A percentile compares a stretch with the other conserved stretches of the same genome.
Evolutionary conservation across 2,797 vertebrate species (phyloP).

Genomic region (Semotilus atromaculatus): DNA sequence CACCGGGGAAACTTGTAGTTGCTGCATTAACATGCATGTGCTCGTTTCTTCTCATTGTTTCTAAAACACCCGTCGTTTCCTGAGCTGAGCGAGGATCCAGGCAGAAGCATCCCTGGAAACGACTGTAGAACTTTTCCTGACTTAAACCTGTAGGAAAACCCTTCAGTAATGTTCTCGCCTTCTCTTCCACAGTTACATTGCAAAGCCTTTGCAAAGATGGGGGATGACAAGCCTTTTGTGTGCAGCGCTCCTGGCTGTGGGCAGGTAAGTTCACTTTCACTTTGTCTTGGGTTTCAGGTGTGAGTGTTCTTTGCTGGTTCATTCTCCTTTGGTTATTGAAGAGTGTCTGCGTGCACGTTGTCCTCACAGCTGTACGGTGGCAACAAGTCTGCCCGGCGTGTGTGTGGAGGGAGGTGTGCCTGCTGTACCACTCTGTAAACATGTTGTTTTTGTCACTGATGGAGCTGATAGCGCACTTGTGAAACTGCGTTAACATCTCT

Average conservation of each 20-base stretch:
- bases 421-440: conserved; percentile 29
- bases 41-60: conserved; percentile 81
- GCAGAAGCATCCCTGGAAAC: conserved; percentile 72
- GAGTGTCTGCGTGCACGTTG: background rate
- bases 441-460: conserved; percentile 38
- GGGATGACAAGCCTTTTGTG: conserved; percentile 98
- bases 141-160: conserved; percentile 47
- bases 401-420: background rate
- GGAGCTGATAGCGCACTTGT: conserved; percentile 15
- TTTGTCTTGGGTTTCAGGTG: conserved; percentile 60
- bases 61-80: conserved; percentile 79
- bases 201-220: conserved; percentile 90
- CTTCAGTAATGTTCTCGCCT: conserved; percentile 79
- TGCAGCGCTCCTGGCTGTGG: conserved; percentile 95
- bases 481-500: conserved; percentile 14
- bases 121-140: conserved; percentile 59
- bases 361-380: background rate
- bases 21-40: conserved; percentile 71
- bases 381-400: background rate
- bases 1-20: conserved; percentile 82
- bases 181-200: conserved; percentile 81
- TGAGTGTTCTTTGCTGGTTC: conserved; percentile 48
- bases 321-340: conserved; percentile 40
- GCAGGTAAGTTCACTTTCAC: conserved; percentile 85
- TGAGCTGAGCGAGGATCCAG: conserved; percentile 74